These are phyloP conservation scores for Nezara viridula DNA, from an alignment of 2,888 invertebrate genomes.

Conservation along the genomic window DNA sequence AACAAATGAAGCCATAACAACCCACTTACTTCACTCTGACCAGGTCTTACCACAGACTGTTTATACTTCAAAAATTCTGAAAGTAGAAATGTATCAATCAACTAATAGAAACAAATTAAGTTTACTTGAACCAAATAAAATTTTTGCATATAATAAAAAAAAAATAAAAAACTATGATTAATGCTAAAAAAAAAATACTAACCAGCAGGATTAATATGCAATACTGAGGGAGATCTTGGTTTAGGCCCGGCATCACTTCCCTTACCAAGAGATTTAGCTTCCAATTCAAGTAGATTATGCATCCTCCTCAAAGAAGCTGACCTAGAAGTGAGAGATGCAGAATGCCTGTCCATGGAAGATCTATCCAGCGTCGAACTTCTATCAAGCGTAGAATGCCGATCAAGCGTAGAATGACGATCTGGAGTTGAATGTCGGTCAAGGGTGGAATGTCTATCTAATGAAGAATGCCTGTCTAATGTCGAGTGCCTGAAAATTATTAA, in stretches of 20 bases:
- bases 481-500: constrained; percentile 59
- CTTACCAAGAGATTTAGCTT: constrained; percentile 68
- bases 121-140: background rate
- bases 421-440: constrained; percentile 63
- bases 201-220: constrained; percentile 93
- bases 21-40: constrained; percentile 79
- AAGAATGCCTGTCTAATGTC: constrained; percentile 62
- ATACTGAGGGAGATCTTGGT: constrained; percentile 68
- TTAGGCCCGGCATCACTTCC: constrained; percentile 62
- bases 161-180: background rate
- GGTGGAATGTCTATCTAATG: constrained; percentile 62
- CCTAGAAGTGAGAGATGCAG: constrained; percentile 67
- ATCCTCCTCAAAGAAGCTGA: constrained; percentile 86
- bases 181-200: constrained; percentile 64
- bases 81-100: constrained; percentile 66
- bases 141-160: background rate
- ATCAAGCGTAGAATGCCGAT: constrained; percentile 58
- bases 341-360: constrained; percentile 61
- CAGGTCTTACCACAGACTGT: constrained; percentile 66
- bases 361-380: constrained; percentile 61
- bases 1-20: constrained; percentile 91
- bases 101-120: background rate
- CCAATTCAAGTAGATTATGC: constrained; percentile 84
- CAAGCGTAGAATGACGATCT: constrained; percentile 60
- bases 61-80: constrained; percentile 92